Percentiles rank a stretch among this genome's conserved stretches.
Evolutionary conservation across 2,113 vertebrate species (phyloP).

Genomic region (Pseudopodoces humilis): DNA sequence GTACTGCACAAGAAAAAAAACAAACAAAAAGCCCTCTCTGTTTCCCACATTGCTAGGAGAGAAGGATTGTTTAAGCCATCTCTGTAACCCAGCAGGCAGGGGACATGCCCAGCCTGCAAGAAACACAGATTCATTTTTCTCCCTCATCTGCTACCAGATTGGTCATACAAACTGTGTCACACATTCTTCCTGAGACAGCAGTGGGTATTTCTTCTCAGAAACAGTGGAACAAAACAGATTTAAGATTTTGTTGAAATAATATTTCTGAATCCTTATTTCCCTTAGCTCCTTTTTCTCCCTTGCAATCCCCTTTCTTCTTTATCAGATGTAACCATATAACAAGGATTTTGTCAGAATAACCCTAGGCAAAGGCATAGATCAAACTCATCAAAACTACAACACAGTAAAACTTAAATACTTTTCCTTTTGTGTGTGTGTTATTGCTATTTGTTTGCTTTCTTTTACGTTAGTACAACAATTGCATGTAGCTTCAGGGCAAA

Average conservation of each 20-base stretch:
- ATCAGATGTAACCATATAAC: background rate
- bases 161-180: background rate
- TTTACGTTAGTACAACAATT: background rate
- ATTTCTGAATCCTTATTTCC: background rate
- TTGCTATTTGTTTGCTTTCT: background rate
- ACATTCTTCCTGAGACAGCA: background rate
- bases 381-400: background rate
- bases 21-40: background rate
- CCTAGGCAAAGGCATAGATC: background rate
- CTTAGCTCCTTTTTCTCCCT: background rate
- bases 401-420: background rate
- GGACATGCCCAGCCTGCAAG: background rate
- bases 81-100: background rate
- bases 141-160: background rate
- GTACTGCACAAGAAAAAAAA: background rate
- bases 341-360: background rate
- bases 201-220: background rate
- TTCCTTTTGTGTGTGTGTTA: background rate
- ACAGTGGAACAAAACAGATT: background rate
- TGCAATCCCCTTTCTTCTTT: background rate
- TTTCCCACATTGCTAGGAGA: background rate
- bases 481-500: background rate
- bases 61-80: background rate
- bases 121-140: background rate
- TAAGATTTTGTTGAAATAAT: background rate